Base-by-base conservation (phyloP, 2,797 vertebrate genomes). In the Phrynocephalus forsythii region DNA sequence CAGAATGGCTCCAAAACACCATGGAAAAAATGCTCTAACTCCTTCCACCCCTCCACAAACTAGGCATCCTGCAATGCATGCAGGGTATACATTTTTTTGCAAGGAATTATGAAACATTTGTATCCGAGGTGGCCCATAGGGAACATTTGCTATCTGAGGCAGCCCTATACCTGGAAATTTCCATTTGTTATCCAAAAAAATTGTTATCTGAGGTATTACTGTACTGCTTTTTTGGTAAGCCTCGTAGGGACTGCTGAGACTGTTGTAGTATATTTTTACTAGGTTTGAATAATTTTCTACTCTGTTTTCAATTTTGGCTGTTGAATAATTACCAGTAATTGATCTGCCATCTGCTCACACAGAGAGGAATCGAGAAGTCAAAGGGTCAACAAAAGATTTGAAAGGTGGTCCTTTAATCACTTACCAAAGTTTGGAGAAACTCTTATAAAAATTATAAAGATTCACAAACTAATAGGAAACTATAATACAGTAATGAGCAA, bases 301-400 rank as follows among this genome's bases (percentile, higher is more conserved):
- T 87, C 76, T 33, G 82, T 28, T 82, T 50, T 76, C 71, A 68
- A 20, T 6, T 79, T 83, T 83, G 66, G 6, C 50, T 78, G 9
- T 60, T 68, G 82, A 78, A n/a, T 69, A 68, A 68, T 60, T 38
- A 7, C 44, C 69, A 84, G 68, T 86, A 85, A 88, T 82, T 90
- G 60, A 48, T 84, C 79, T 89, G 66, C 79, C 83, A 86, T 87
- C 60, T 88, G 48, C 90, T 91, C 80, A 72, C 86, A 88, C 85
- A 93, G 85, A 75, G 79, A 78, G 52, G 63, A 86, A 66, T 9
- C 7, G 0, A n/a, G 2, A 5, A 16, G 7, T 72, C 86, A 83
- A 78, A 78, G 78, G 75, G 66, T 56, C 79, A 82, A 85, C 88
- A 22, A 69, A 87, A 78, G 6, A 15, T 48, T 84, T 30, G 90